Percentiles rank a stretch among this genome's conserved stretches.
phyloP scores from a whole-genome alignment of 2,888 invertebrate genomes.

The Ormyrus labotus region DNA sequence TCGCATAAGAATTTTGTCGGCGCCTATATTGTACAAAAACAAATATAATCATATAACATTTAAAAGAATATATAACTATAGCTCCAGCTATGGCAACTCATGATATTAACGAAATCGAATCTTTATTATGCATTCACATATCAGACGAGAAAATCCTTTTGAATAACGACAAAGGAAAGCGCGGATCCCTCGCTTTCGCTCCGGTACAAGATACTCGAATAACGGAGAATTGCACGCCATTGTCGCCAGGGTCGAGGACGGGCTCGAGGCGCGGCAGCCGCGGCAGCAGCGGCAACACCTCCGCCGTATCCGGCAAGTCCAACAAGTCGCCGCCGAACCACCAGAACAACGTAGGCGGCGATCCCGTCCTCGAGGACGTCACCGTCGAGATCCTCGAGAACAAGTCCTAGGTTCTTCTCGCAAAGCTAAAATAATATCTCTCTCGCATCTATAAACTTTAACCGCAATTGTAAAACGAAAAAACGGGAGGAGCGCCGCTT shows the following conservation, averaged over 20 bases:
- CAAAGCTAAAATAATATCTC: neutral
- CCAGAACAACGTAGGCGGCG: constrained; percentile 64
- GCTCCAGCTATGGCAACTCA: neutral
- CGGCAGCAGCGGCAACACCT: constrained; percentile 85
- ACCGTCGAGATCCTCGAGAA: constrained; percentile 87
- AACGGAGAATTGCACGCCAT: constrained; percentile 54
- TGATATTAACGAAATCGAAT: constrained; percentile 25
- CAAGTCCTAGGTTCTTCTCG: constrained; percentile 75
- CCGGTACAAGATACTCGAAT: constrained; percentile 56
- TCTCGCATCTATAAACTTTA: neutral
- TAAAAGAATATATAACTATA: neutral
- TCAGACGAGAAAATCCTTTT: constrained; percentile 58
- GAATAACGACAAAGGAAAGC: constrained; percentile 54
- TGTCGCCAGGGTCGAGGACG: constrained; percentile 76
- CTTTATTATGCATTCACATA: constrained; percentile 37
- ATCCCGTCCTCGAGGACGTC: constrained; percentile 79
- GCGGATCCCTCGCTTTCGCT: constrained; percentile 47
- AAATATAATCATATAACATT: constrained; percentile 5
- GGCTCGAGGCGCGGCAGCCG: constrained; percentile 84
- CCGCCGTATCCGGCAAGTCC: constrained; percentile 82
- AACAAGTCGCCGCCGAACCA: constrained; percentile 75
- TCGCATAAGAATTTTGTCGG: no score
- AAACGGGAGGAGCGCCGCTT: neutral
- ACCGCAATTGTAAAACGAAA: neutral
- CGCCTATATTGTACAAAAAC: no score